These are phyloP conservation scores for Tolypeutes matacus DNA, from an alignment of 2,797 vertebrate genomes.

Conservation along the genomic window DNA sequence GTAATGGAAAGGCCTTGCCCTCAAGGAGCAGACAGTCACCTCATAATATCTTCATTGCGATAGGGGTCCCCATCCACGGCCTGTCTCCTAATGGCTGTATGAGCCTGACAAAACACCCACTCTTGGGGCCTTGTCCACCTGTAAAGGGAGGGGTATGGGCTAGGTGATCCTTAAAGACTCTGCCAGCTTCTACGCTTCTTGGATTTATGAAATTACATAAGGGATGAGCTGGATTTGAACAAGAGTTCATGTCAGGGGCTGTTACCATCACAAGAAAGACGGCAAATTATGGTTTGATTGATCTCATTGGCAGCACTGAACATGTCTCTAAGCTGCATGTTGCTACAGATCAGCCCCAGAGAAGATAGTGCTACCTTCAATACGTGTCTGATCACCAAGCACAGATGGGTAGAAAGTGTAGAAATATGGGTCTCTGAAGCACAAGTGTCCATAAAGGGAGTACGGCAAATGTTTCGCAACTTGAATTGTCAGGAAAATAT, in stretches of 20 bases:
- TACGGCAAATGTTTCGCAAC: not conserved
- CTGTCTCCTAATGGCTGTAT: not conserved
- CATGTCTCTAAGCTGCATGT: not conserved
- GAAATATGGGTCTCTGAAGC: conserved; percentile 7
- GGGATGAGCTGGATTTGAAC: not conserved
- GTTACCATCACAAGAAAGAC: not conserved
- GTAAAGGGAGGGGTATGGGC: not conserved
- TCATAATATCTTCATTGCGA: not conserved
- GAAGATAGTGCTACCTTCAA: not conserved
- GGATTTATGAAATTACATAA: not conserved
- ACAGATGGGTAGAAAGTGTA: not conserved
- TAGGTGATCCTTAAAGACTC: not conserved
- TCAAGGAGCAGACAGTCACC: not conserved
- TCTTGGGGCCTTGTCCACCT: not conserved
- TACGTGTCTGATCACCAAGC: not conserved
- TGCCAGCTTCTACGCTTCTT: not conserved
- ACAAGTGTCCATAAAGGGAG: not conserved
- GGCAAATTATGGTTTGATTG: not conserved
- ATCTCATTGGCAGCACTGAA: not conserved
- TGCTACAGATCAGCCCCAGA: not conserved
- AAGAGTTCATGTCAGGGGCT: not conserved
- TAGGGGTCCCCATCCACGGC: not conserved
- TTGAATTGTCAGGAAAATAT: not conserved
- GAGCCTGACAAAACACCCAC: not conserved
- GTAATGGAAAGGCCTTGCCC: not conserved